A percentile compares a stretch with the other conserved stretches of the same genome.
phyloP scores from a whole-genome alignment of 2,888 invertebrate species.

The Hydriomena furcata region DNA sequence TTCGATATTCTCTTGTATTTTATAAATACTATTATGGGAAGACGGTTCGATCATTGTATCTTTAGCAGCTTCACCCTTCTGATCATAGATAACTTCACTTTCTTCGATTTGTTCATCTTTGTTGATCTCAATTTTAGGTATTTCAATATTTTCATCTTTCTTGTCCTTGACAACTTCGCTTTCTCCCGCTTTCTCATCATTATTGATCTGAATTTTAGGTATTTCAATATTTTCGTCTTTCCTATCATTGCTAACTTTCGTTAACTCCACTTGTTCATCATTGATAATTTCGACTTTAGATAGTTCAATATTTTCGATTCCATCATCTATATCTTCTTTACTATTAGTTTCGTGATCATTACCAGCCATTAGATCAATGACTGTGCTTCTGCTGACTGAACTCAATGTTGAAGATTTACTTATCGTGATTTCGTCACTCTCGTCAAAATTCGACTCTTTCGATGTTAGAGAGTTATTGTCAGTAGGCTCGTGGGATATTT shows the following conservation, averaged over 20 bases:
- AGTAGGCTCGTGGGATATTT: constrained; percentile 43
- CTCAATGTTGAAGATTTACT: constrained; percentile 24
- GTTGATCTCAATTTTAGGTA: constrained; percentile 1
- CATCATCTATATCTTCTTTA: constrained; percentile 12
- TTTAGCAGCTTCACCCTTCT: not conserved
- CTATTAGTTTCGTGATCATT: constrained; percentile 13
- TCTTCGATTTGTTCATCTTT: constrained; percentile 3
- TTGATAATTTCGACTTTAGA: constrained; percentile 1
- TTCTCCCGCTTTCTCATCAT: constrained; percentile 4
- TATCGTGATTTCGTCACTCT: constrained; percentile 16
- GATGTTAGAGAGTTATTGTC: constrained; percentile 8
- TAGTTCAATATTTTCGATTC: constrained; percentile 1
- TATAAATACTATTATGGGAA: not conserved
- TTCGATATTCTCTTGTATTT: constrained; percentile 7
- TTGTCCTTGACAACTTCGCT: not conserved
- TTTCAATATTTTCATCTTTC: not conserved
- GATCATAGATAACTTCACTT: not conserved
- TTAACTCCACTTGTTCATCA: constrained; percentile 2
- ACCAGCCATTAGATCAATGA: constrained; percentile 14
- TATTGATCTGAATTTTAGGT: constrained; percentile 1
- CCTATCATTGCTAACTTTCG: not conserved
- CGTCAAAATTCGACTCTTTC: constrained; percentile 13
- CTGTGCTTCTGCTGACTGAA: constrained; percentile 21
- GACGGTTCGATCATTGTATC: not conserved
- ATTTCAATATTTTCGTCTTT: not conserved